Percentiles rank a stretch among this genome's conserved stretches.
phyloP scores from a whole-genome alignment of 2,113 vertebrate species.

The Mustelus asterias region DNA sequence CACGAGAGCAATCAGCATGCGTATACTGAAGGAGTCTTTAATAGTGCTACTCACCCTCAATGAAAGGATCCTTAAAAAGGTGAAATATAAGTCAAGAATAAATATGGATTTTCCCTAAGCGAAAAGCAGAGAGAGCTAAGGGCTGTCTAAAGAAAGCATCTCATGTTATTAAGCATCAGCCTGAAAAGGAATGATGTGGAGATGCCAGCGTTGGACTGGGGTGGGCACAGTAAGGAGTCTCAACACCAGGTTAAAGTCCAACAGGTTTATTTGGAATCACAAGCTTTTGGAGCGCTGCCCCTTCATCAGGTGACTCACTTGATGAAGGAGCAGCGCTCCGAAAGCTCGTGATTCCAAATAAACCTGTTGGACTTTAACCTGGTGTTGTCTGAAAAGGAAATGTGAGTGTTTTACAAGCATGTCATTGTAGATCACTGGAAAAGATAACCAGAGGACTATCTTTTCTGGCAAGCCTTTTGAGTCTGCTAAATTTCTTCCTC shows the following conservation, averaged over 20 bases:
- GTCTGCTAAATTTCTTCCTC: neutral
- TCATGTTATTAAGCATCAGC: neutral
- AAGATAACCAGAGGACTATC: neutral
- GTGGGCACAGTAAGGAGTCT: no score
- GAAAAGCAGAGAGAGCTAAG: neutral
- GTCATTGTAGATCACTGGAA: neutral
- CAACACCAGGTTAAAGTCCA: no score
- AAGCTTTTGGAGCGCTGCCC: no score
- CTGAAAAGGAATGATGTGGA: no score
- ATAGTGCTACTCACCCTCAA: no score
- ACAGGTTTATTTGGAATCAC: no score
- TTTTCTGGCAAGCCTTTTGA: neutral
- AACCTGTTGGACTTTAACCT: no score
- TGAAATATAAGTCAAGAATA: neutral
- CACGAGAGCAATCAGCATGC: neutral
- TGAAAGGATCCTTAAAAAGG: no score
- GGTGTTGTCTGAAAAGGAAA: neutral
- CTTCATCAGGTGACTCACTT: no score
- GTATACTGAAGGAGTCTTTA: neutral
- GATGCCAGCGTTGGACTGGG: no score
- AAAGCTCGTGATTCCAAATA: no score
- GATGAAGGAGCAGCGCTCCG: no score
- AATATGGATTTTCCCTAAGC: neutral
- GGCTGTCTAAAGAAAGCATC: neutral
- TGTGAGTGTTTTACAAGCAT: neutral